Percentiles rank a stretch among this genome's conserved stretches.
phyloP scores from a whole-genome alignment of 2,888 invertebrate species.

The Alentia gelatinosa region DNA sequence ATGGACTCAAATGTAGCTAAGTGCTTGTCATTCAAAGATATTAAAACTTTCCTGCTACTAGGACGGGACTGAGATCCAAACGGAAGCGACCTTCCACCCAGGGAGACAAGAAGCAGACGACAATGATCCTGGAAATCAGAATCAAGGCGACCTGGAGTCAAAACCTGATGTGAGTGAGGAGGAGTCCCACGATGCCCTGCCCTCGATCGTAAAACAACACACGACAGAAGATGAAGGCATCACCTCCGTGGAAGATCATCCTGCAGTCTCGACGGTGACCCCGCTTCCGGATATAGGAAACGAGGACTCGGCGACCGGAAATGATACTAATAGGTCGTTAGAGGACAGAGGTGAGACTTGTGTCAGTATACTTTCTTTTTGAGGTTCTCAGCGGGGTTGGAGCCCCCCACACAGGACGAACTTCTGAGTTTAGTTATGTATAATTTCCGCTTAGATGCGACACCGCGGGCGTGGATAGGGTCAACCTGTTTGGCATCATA shows the following conservation, averaged over 20 bases:
- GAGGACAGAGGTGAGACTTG: neutral
- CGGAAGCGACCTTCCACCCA: neutral
- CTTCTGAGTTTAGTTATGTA: too few species aligned
- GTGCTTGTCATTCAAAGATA: too few species aligned
- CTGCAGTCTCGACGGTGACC: neutral
- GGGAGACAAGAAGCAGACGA: neutral
- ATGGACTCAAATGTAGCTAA: too few species aligned
- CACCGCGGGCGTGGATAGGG: too few species aligned
- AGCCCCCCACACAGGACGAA: too few species aligned
- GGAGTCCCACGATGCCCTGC: neutral
- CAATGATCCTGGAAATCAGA: neutral
- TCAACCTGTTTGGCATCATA: too few species aligned
- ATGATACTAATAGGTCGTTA: neutral
- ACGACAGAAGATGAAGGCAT: too few species aligned
- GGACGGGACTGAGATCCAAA: too few species aligned
- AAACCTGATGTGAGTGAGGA: neutral
- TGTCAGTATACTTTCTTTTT: too few species aligned
- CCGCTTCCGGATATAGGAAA: neutral
- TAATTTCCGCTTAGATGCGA: too few species aligned
- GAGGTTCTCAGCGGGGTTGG: too few species aligned
- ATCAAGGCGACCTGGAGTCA: neutral
- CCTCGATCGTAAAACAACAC: neutral
- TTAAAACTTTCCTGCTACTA: too few species aligned
- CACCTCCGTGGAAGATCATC: neutral
- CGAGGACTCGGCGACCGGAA: neutral